Conservation (phyloP, 1,140 invertebrate genomes). For the Caenorhabditis tropicalis region DNA sequence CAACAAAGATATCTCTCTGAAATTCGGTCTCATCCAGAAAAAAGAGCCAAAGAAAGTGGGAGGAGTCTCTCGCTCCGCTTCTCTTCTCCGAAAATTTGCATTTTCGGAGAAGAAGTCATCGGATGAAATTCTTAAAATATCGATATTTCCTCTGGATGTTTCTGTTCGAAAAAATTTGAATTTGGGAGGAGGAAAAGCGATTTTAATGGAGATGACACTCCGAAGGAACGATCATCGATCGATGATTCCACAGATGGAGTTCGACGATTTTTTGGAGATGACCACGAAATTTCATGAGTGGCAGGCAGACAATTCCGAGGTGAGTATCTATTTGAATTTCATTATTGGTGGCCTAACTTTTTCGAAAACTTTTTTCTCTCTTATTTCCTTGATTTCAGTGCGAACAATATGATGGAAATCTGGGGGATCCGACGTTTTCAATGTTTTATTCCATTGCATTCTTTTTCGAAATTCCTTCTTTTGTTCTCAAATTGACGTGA, state of each 20-base stretch:
- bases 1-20: not conserved
- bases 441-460: constrained; percentile 39
- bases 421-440: constrained; percentile 20
- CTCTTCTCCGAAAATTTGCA: not conserved
- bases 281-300: constrained; percentile 24
- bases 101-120: not conserved
- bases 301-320: not conserved
- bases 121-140: not conserved
- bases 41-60: not conserved
- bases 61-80: not conserved
- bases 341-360: too few species aligned
- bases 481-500: constrained; percentile 23
- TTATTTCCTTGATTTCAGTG: too few species aligned
- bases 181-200: not conserved
- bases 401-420: constrained; percentile 28
- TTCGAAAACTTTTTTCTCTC: too few species aligned
- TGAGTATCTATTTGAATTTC: not conserved
- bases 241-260: not conserved
- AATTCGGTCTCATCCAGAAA: not conserved
- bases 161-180: constrained; percentile 1
- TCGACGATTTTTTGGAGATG: constrained; percentile 34
- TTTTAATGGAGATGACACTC: not conserved
- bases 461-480: constrained; percentile 12
- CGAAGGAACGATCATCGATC: not conserved
- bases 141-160: not conserved